A percentile compares a stretch with the other conserved stretches of the same genome.
phyloP scores from a whole-genome alignment of 1,140 invertebrate genomes.

The Helicoverpa zea region DNA sequence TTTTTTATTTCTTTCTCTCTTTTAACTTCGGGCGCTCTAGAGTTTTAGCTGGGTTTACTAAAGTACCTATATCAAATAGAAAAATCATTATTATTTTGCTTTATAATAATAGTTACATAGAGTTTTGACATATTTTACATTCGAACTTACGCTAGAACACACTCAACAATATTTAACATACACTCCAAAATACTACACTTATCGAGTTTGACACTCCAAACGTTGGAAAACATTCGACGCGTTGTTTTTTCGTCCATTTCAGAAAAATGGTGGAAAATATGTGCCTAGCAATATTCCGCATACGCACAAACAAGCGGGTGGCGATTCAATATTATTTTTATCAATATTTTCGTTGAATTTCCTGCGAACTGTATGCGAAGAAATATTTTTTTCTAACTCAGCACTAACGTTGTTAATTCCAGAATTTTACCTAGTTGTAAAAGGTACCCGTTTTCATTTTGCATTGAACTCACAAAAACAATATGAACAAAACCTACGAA shows the following conservation, averaged over 20 bases:
- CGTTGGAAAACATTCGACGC: background rate
- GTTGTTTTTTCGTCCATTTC: background rate
- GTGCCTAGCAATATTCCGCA: background rate
- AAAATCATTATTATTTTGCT: too few relatives aligned
- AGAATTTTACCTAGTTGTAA: background rate
- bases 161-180: too few relatives aligned
- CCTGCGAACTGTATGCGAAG: slow-evolving; percentile 14
- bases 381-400: background rate
- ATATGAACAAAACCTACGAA: too few relatives aligned
- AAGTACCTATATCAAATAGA: too few relatives aligned
- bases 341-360: slow-evolving; percentile 19
- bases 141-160: too few relatives aligned
- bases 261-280: background rate
- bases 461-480: too few relatives aligned
- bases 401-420: background rate
- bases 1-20: too few relatives aligned
- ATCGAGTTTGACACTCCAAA: background rate
- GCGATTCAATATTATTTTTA: slow-evolving; percentile 20
- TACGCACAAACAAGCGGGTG: background rate
- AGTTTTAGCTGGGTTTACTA: background rate
- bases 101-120: too few relatives aligned
- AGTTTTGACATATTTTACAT: too few relatives aligned
- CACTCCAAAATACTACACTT: too few relatives aligned
- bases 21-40: background rate
- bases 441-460: background rate